Evolutionary conservation across 2,888 invertebrate genomes (phyloP), one percentile per base, ranked within the genome.

Genomic region (Xestia ashworthii): DNA sequence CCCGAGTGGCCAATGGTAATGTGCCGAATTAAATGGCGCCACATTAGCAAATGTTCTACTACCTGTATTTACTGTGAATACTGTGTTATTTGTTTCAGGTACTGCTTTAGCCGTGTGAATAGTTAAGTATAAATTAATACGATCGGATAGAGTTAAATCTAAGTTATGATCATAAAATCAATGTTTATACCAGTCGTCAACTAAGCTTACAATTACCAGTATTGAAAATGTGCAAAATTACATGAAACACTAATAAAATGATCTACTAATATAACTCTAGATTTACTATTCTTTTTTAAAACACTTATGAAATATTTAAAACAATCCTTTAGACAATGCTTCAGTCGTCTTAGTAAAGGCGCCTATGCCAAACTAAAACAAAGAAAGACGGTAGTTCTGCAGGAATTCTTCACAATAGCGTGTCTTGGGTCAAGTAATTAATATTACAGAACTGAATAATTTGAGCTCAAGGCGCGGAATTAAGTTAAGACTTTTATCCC

Each of bases 1-100:
- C 87, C 88, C 89, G 87, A 93, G 92, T 91, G 90, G 89, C 85
- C 89, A 87, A 85, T 84, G 89, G 88, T 86, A 87, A 86, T 87
- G 82, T 87, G 74, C 89, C 81, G 88, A 91, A 92, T 92, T 91
- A 90, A 89, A 89, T 85, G 71, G 71, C 74, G 73, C 81, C 83
- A 78, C 71, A 86, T 87, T 87, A 85, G 67, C 22, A 44, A 83
- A 67, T 71, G 74, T 71, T 80, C 62, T 71, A 78, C 71, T 76
- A 81, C 78, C 76, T 83, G 66, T 58, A 64, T 14, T 64, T n/a
- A 66, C 55, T 62, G 46, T 11, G 32, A 25, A 60, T 74, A 25
- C 25, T n/a, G 3, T 4, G n/a, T 16, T n/a, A 74, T 50, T 48
- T 41, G 25, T 25, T 48, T 14, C 9, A 46, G 8, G 6, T 12